Evolutionary conservation across 2,797 vertebrate species (phyloP), one percentile per base, ranked within the genome.

Genomic region (Acanthiza pusilla): DNA sequence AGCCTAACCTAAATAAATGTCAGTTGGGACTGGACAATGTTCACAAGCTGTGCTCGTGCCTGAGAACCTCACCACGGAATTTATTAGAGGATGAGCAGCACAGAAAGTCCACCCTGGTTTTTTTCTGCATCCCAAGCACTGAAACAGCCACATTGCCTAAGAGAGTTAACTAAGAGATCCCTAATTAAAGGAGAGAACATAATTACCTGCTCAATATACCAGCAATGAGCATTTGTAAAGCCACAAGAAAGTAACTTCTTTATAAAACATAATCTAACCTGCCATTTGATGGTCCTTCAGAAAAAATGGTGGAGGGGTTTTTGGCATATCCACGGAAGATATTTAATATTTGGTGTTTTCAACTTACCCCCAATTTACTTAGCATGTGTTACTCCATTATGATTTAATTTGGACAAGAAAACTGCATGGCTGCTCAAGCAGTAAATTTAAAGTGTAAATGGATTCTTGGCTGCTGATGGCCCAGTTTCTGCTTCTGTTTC

Each of bases 311-410:
- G 61, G n/a, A 32, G 9, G 7, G 27, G 2, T 29, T 80, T 65
- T 67, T 51, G 7, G 23, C 3, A 1, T 70, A 75, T 36, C 67
- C 18, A n/a, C 16, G 22, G 74, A 91, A 67, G 45, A 27, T 72
- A 84, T 78, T 87, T 63, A 94, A 90, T 93, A 95, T 90, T 93
- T 95, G 77, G 63, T 88, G 82, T 90, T 96, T 95, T 91, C 89
- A 88, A 77, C 88, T 87, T 88, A 81, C 27, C 80, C 77, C 78
- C 30, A 79, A 75, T 96, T 95, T 92, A 94, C 82, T 94, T 83
- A 95, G 94, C 83, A 96, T 89, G 96, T 97, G 95, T 96, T 96
- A 97, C 96, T 96, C 96, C 85, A 96, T 91, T 83, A 95, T 71
- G 93, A 82, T 94, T 95, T 94, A 91, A 96, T 96, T 91, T 97